Evolutionary conservation across 1,140 invertebrate species (phyloP).

Genomic region (Branchinecta lindahli): DNA sequence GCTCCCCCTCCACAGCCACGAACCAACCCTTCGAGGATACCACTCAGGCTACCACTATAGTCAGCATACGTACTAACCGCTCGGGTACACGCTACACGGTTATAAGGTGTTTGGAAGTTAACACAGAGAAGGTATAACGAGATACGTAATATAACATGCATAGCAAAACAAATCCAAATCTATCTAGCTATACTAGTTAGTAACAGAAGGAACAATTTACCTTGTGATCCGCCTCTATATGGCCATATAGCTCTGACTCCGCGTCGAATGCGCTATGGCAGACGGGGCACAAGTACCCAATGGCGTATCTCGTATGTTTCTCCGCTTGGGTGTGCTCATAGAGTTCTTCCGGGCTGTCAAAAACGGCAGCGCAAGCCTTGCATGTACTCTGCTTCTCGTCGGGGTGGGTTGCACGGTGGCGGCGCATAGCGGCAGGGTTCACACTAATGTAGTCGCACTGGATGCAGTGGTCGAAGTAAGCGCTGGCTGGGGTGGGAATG

Average conservation of each 20-base stretch:
- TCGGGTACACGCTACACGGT: no score
- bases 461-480: conserved; percentile 56
- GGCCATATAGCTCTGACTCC: not conserved
- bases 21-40: no score
- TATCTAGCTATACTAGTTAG: not conserved
- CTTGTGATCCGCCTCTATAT: not conserved
- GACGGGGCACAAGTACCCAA: conserved; percentile 6
- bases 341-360: conserved; percentile 15
- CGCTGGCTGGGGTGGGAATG: conserved; percentile 47
- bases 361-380: conserved; percentile 14
- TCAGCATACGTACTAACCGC: no score
- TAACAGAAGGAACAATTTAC: not conserved
- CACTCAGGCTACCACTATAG: no score
- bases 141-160: no score
- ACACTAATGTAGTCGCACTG: conserved; percentile 35
- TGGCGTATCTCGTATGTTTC: conserved; percentile 11
- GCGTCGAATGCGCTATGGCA: not conserved
- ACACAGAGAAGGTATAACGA: no score
- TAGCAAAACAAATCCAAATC: no score
- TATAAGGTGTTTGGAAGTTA: no score
- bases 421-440: conserved; percentile 18
- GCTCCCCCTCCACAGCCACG: no score
- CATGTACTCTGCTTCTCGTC: conserved; percentile 16
- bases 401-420: conserved; percentile 17
- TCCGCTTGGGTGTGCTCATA: conserved; percentile 7